These are phyloP conservation scores for Calcarius ornatus DNA, from an alignment of 2,113 vertebrate species.

Conservation along the genomic window DNA sequence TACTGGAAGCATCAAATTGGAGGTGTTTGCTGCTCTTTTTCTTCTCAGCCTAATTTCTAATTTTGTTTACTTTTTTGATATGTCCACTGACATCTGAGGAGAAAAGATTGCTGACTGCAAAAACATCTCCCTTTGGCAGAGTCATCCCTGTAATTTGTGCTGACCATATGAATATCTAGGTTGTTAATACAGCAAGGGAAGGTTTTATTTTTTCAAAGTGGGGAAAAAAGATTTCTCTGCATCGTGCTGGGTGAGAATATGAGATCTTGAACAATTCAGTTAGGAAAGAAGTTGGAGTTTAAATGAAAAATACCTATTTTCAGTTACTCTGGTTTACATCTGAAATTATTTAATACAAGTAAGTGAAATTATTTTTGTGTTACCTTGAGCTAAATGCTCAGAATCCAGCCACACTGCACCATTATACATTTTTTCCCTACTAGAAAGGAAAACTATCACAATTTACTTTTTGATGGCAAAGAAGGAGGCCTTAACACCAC, in stretches of 20 bases:
- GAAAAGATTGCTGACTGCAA: slow-evolving; percentile 21
- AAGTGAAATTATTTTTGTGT: neutral
- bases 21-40: neutral
- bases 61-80: slow-evolving; percentile 8
- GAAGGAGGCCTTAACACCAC: neutral
- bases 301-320: neutral
- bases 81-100: neutral
- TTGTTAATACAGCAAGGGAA: neutral
- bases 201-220: neutral
- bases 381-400: neutral
- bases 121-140: neutral
- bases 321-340: neutral
- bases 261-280: neutral
- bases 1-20: neutral
- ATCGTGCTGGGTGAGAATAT: neutral
- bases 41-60: neutral
- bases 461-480: neutral
- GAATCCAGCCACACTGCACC: neutral
- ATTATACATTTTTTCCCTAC: neutral
- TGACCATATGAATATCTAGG: neutral
- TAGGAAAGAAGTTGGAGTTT: neutral
- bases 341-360: neutral
- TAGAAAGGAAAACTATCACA: neutral
- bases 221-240: neutral
- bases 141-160: neutral